Conservation (phyloP, 2,888 invertebrate genomes). For the Dryomyza anilis region DNA sequence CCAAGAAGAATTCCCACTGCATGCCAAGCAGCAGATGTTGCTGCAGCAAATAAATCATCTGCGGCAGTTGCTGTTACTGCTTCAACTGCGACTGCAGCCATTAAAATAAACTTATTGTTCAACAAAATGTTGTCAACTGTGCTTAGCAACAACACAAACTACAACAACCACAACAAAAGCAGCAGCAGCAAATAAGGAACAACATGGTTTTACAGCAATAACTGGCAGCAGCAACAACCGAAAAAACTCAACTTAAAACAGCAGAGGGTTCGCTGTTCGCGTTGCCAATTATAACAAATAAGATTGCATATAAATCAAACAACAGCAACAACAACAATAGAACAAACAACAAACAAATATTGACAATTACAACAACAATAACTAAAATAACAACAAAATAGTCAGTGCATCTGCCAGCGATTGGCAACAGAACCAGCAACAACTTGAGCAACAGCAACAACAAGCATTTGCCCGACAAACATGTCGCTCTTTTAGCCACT, state of each 20-base stretch:
- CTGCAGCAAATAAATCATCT: constrained; percentile 16
- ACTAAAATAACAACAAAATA: constrained; percentile 12
- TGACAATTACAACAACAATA: constrained; percentile 7
- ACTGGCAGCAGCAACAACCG: background rate
- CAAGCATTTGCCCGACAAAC: background rate
- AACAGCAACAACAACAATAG: constrained; percentile 18
- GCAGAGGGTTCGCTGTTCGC: constrained; percentile 20
- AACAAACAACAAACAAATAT: constrained; percentile 14
- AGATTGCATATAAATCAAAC: constrained; percentile 27
- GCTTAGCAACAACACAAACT: background rate
- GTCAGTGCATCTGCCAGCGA: background rate
- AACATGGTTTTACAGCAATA: background rate
- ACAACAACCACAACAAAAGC: constrained; percentile 1
- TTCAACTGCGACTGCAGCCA: constrained; percentile 4
- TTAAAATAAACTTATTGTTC: constrained; percentile 13
- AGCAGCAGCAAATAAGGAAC: background rate
- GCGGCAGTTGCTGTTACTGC: background rate
- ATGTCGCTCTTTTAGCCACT: background rate
- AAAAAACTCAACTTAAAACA: background rate
- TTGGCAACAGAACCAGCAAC: constrained; percentile 4
- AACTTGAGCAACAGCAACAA: background rate
- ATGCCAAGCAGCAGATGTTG: background rate
- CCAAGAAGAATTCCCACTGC: background rate
- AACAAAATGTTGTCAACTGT: constrained; percentile 24
- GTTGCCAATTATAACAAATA: constrained; percentile 30